phyloP scores from a whole-genome alignment of 2,888 invertebrate species.

The Lasioglossum leucozonium region DNA sequence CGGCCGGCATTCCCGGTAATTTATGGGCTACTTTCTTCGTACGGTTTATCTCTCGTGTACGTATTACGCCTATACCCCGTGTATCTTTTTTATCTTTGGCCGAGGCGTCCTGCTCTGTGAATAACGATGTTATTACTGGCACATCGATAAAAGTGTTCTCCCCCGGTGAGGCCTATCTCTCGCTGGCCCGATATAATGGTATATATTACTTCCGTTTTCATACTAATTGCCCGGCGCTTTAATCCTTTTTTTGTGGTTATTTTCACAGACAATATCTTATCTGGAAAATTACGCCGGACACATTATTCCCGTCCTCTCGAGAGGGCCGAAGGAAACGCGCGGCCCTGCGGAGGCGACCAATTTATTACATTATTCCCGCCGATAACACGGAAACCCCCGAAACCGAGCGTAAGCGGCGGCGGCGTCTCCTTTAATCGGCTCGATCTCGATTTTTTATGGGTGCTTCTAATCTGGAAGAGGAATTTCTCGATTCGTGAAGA shows the following conservation, averaged over 20 bases:
- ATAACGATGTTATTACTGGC: slow-evolving; percentile 42
- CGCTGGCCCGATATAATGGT: no score
- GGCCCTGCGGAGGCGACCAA: not conserved
- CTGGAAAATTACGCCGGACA: not conserved
- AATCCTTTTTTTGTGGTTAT: no score
- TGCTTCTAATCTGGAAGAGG: no score
- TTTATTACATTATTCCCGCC: not conserved
- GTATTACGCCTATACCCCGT: slow-evolving; percentile 18
- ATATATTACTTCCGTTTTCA: slow-evolving; percentile 26
- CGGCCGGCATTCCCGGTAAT: slow-evolving; percentile 18
- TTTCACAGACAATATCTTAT: not conserved
- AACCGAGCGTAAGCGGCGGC: not conserved
- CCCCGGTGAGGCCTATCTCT: slow-evolving; percentile 22
- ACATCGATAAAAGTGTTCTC: slow-evolving; percentile 42
- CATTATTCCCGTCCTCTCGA: not conserved
- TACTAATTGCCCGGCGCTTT: slow-evolving; percentile 30
- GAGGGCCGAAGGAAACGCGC: no score
- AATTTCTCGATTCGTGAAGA: not conserved
- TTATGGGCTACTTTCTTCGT: slow-evolving; percentile 25
- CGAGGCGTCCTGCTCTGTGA: slow-evolving; percentile 12
- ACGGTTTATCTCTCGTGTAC: slow-evolving; percentile 20
- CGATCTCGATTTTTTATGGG: not conserved
- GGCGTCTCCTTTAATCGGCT: not conserved
- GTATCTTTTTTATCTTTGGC: slow-evolving; percentile 38
- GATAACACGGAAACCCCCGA: slow-evolving; percentile 8